Evolutionary conservation across 2,797 vertebrate genomes (phyloP).

Genomic region (Thalassophryne amazonica): DNA sequence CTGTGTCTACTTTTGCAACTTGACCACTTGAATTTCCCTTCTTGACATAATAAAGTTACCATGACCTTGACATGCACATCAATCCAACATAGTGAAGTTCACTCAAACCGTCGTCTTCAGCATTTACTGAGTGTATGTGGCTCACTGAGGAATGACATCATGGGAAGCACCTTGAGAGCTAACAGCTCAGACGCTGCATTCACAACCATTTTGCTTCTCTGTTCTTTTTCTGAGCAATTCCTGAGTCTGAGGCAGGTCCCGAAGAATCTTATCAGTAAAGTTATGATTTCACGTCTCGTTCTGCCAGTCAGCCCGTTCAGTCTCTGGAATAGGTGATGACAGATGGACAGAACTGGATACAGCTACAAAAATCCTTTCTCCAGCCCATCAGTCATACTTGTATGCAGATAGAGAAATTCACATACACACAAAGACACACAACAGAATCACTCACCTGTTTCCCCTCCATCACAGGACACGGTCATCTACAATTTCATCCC

Average conservation of each 20-base stretch:
- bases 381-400: constrained; percentile 41
- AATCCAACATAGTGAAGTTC: too few species aligned
- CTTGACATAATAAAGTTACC: too few species aligned
- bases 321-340: constrained; percentile 33
- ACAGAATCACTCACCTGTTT: constrained; percentile 28
- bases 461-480: constrained; percentile 41
- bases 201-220: constrained; percentile 18
- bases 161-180: constrained; percentile 17
- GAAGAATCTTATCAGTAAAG: constrained; percentile 58
- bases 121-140: constrained; percentile 23
- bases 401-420: constrained; percentile 52
- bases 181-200: constrained; percentile 31
- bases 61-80: too few species aligned
- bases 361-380: constrained; percentile 58
- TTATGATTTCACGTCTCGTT: constrained; percentile 59
- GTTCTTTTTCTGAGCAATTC: constrained; percentile 24
- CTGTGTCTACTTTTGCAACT: too few species aligned
- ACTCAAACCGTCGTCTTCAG: not conserved
- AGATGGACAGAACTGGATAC: constrained; percentile 40
- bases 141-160: constrained; percentile 47
- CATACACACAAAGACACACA: constrained; percentile 41
- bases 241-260: constrained; percentile 23
- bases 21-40: too few species aligned
- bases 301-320: constrained; percentile 51
- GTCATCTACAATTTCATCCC: constrained; percentile 72